phyloP scores from a whole-genome alignment of 1,140 invertebrate species.

The Colletes latitarsis region DNA sequence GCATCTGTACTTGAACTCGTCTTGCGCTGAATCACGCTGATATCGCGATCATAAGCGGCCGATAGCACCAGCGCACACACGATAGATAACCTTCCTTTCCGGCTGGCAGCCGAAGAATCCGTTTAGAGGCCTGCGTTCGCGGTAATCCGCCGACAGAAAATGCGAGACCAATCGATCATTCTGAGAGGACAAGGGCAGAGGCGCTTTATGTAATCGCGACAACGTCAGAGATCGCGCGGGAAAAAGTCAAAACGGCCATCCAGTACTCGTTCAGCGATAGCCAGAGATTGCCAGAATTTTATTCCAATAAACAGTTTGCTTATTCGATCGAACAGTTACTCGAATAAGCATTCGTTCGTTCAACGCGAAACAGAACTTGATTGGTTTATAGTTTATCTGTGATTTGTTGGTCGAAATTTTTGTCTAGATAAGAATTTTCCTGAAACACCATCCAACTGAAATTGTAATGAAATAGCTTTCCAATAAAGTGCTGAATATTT shows the following conservation, averaged over 20 bases:
- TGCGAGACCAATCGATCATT: slow-evolving; percentile 52
- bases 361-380: too few species aligned
- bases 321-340: too few species aligned
- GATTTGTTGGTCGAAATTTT: too few species aligned
- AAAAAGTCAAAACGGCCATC: slow-evolving; percentile 11
- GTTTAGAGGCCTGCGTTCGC: slow-evolving; percentile 38
- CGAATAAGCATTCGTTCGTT: too few species aligned
- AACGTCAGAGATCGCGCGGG: slow-evolving; percentile 37
- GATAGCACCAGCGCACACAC: background rate
- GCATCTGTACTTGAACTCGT: slow-evolving; percentile 40
- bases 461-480: too few species aligned
- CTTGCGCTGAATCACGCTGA: slow-evolving; percentile 40
- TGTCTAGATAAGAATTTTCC: too few species aligned
- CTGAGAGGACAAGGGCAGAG: slow-evolving; percentile 55
- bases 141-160: slow-evolving; percentile 40
- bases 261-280: background rate
- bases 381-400: too few species aligned
- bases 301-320: too few species aligned
- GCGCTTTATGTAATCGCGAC: slow-evolving; percentile 52
- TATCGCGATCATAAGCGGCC: background rate
- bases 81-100: slow-evolving; percentile 7
- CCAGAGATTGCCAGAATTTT: too few species aligned
- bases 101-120: slow-evolving; percentile 8
- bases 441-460: too few species aligned
- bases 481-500: too few species aligned